Evolutionary conservation across 2,888 invertebrate species (phyloP).

Genomic region (Ephialtes manifestator): DNA sequence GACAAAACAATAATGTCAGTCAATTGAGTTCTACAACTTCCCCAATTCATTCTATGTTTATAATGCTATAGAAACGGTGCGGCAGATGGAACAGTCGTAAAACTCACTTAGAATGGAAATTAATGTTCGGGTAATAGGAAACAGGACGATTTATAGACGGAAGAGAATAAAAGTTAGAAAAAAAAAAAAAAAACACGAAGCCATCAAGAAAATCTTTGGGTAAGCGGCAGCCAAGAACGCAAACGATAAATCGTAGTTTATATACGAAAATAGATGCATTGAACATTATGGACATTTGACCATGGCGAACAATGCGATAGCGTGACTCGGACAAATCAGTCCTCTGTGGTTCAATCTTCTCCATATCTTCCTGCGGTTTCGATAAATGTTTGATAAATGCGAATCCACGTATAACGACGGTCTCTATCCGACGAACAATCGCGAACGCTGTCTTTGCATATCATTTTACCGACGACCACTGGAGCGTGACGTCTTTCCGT

Average conservation of each 20-base stretch:
- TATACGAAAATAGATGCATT: background rate
- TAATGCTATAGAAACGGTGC: background rate
- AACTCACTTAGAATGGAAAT: conserved; percentile 35
- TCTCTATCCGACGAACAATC: conserved; percentile 2
- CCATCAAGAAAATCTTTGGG: background rate
- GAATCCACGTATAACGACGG: conserved; percentile 51
- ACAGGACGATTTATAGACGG: conserved; percentile 8
- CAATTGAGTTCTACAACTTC: conserved; percentile 26
- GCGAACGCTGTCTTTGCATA: background rate
- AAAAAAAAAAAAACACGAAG: background rate
- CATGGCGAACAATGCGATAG: conserved; percentile 55
- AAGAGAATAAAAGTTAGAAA: conserved; percentile 11
- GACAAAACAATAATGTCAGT: conserved; percentile 8
- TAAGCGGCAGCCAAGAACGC: background rate
- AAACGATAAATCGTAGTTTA: conserved; percentile 32
- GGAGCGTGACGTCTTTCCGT: conserved; percentile 48
- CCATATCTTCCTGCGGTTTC: conserved; percentile 53
- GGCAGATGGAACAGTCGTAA: background rate
- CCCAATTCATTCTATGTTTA: background rate
- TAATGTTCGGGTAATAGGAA: conserved; percentile 29
- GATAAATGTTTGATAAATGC: conserved; percentile 59
- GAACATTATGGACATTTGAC: conserved; percentile 24
- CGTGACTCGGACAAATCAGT: conserved; percentile 66
- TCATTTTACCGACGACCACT: conserved; percentile 25
- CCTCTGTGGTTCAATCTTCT: conserved; percentile 48